A percentile compares a stretch with the other conserved stretches of the same genome.
phyloP scores from a whole-genome alignment of 2,888 invertebrate species.

The Callyntrura guangdongensis region DNA sequence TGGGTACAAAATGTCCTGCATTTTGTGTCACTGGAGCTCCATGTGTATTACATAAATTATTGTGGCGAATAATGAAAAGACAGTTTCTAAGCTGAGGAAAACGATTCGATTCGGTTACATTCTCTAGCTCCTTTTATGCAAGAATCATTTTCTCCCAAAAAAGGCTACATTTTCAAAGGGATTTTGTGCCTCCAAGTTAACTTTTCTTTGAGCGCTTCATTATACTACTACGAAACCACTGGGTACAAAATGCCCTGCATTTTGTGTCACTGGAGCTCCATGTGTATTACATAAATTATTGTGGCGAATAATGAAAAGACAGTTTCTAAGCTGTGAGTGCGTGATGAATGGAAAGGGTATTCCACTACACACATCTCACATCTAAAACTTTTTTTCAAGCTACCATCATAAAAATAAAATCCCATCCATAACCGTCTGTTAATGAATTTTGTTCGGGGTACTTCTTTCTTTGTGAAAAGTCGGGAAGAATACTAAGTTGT shows the following conservation, averaged over 20 bases:
- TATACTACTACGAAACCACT: neutral
- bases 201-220: too few species aligned
- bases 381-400: slow-evolving; percentile 3
- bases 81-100: neutral
- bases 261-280: neutral
- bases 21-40: neutral
- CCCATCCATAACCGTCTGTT: neutral
- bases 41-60: neutral
- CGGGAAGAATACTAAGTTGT: neutral
- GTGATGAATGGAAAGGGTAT: slow-evolving; percentile 11
- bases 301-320: neutral
- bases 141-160: neutral
- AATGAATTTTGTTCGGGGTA: neutral
- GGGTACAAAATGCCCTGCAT: neutral
- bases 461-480: neutral
- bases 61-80: neutral
- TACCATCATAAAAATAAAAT: neutral
- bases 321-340: neutral
- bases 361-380: neutral
- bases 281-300: neutral
- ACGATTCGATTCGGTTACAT: neutral
- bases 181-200: neutral
- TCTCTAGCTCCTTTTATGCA: slow-evolving; percentile 35
- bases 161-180: neutral
- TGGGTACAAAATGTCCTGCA: neutral